Evolutionary conservation across 1,140 invertebrate species (phyloP), one percentile per base, ranked within the genome.

Genomic region (Plodia interpunctella): DNA sequence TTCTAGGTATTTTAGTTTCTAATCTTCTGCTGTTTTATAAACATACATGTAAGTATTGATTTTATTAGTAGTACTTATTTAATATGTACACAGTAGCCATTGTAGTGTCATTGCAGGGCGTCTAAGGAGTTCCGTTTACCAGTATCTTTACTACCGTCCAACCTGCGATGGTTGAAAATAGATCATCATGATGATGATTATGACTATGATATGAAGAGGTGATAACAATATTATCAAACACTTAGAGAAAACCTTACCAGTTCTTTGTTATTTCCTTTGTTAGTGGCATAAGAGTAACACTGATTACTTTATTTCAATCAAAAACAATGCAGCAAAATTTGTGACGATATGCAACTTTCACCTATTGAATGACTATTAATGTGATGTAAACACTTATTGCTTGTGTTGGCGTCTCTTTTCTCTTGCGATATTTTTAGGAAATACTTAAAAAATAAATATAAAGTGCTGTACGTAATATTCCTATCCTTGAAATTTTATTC

Each of bases 91-190:
- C 57, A 60, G 53, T 68, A 55, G 59, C 59, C 58, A 70, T 58
- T 62, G 56, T 59, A 68, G 62, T 72, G 63, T 82, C 74, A 76
- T 85, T 84, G 55, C 80, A 85, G 84, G 84, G 68, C 76, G 66
- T 77, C 81, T 83, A 85, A 78, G 76, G 78, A 85, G 58, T 83
- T 77, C 76, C 75, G 82, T 63, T 69, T 85, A 71, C 82, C 82
- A 32, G 82, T 87, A 65, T 87, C 84, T 52, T 84, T 87, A 86
- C 73, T 87, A 66, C 84, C 82, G 69, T 71, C 74, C 61, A 87
- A 83, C 65, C 77, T 85, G 70, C 72, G 77, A 62, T 85, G 83
- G 79, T 83, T 87, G 78, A 86, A 78, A 83, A 68, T 83, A 60
- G 71, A 72, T 54, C 72, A 72, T 60, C 62, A 70, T 64, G 70